Evolutionary conservation across 2,888 invertebrate species (phyloP), one percentile per base, ranked within the genome.

Genomic region (Drosophila affinis): DNA sequence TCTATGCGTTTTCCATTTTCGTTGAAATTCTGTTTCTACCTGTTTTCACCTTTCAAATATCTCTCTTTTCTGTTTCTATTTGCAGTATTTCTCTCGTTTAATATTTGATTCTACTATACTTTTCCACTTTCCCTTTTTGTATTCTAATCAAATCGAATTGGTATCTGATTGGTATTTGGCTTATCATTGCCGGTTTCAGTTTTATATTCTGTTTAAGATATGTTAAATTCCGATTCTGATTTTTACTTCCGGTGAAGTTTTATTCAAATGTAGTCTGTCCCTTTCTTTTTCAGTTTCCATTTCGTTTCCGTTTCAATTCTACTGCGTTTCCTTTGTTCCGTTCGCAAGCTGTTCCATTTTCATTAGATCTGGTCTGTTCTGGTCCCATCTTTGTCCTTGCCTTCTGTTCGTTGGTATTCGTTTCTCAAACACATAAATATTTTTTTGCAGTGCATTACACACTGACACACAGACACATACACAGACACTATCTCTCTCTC

Each of bases 391-490:
- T 32, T 58, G 62, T 49, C 49, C 10, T 12, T n/a, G 34, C 49
- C 60, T 34, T 12, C 21, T 51, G 48, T 55, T n/a, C 39, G 21
- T 45, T 52, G 39, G 39, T 39, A 32, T 51, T 67, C 27, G 10
- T 49, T 61, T 55, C 39, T 51, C 45, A 18, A 14, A 10, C 17
- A 32, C n/a, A 44, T 46, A 10, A n/a, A n/a, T 52, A 3, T 49
- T 55, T 55, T 44, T 14, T 24, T 48, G n/a, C 46, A 52, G 51
- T 70, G 69, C 62, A 61, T 61, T n/a, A 51, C 27, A 61, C 49
- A 61, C 48, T 68, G 27, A 51, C 29, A 70, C 46, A 69, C 69
- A 32, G 17, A 55, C 53, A 54, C 29, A 29, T 7, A 29, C 9
- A 44, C 14, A 24, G 9, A 54, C 44, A 54, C 54, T n/a, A n/a